Conservation (phyloP, 35 echinoderm and acorn worm species). For the Heliocidaris erythrogramma region DNA sequence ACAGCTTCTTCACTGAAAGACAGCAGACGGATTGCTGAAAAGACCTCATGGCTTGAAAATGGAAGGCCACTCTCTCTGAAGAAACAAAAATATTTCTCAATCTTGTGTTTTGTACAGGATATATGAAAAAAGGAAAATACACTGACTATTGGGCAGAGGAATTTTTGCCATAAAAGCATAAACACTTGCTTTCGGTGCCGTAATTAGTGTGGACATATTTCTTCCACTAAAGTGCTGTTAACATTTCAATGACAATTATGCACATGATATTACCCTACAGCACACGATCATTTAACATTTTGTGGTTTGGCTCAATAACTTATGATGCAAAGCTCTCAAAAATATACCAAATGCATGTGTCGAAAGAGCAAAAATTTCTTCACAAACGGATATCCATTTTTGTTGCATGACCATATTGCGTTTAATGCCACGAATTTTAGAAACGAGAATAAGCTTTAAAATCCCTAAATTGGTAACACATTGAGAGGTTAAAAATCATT, state of each 20-base stretch:
- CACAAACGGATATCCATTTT: too few relatives aligned
- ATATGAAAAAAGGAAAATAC: slow-evolving; percentile 29
- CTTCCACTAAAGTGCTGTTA: slow-evolving; percentile 22
- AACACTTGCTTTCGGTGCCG: neutral
- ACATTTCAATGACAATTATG: slow-evolving; percentile 31
- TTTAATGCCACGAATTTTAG: too few relatives aligned
- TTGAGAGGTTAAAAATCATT: too few relatives aligned
- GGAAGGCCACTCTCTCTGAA: neutral
- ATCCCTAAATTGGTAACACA: too few relatives aligned
- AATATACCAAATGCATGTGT: too few relatives aligned
- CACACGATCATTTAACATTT: neutral
- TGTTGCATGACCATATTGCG: too few relatives aligned
- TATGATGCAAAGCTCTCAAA: too few relatives aligned
- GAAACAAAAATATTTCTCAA: slow-evolving; percentile 24
- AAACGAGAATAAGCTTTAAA: too few relatives aligned
- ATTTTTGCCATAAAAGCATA: too few relatives aligned
- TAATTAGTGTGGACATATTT: slow-evolving; percentile 37
- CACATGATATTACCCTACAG: slow-evolving; percentile 34
- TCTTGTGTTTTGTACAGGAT: slow-evolving; percentile 36
- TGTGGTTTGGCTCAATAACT: too few relatives aligned
- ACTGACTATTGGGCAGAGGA: slow-evolving; percentile 24
- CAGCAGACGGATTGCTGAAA: neutral
- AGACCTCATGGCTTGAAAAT: neutral
- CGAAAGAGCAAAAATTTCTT: too few relatives aligned
- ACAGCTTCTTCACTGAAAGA: neutral